Base-by-base conservation (phyloP, 2,888 invertebrate genomes). In the Lithophane ornitopus region DNA sequence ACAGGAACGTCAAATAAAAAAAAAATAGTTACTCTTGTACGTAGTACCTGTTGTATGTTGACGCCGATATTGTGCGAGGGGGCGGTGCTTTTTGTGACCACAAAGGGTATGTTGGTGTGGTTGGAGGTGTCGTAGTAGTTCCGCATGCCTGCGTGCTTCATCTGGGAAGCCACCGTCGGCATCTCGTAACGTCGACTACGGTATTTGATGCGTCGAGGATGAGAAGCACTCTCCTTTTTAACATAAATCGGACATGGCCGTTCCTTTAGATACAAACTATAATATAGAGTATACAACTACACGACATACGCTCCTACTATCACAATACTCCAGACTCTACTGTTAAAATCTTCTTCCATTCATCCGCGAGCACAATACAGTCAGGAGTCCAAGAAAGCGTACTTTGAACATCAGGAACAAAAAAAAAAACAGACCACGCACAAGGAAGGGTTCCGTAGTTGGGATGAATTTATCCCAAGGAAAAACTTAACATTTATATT, bases 51-150 rank as follows among this genome's bases (percentile, higher is more conserved):
- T 87, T 97, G 97, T 80, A 97, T 97, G 85, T 97, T 97, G 22
- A 97, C 95, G 54, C 97, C 97, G 58, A 97, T 96, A 87, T 97
- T 97, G 89, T 97, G 97, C 85, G 97, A 97, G 1, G 97, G 97
- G 11, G 97, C 95, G 0, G 97, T 96, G 58, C 97, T 97, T 86
- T 97, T 97, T 81, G 97, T 97, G 65, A 97, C 97, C 3, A 97
- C 96, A 89, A 97, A 97, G 0, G 97, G 97, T 78, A 98, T 97
- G 81, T 97, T 96, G 39, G 94, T 92, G 73, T 96, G 94, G 86
- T 95, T 95, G 14, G 92, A 88, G 76, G 88, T 91, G 26, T 90
- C 92, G 80, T 95, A 94, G 87, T 96, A 96, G 88, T 96, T 97
- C 16, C 97, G 95, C 89, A 96, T 95, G 49, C 97, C 96, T 0